Evolutionary conservation across 1,140 invertebrate genomes (phyloP), one percentile per base, ranked within the genome.

Genomic region (Helicoverpa armigera): DNA sequence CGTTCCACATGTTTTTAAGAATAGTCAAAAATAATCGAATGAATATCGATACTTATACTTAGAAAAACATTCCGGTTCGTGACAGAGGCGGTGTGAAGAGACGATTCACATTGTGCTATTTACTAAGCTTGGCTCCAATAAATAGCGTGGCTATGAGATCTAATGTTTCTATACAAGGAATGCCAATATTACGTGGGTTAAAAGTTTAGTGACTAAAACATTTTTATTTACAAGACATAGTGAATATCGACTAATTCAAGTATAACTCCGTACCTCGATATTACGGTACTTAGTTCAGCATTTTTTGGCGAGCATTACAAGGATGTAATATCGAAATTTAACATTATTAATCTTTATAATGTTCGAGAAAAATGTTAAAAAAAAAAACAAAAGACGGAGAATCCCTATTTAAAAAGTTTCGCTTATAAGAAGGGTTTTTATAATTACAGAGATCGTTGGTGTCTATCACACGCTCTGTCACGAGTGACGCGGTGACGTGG

Each of bases 201-300:
- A 65, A 77, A 77, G 61, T 67, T 77, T 35, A 77, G 61, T 65
- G 75, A 56, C 75, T 77, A 77, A 77, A 58, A 67, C 61, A 51
- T 65, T 77, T 77, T 77, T 77, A 77, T 77, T 77, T 77, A 77
- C 75, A 77, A 77, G 73, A 76, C 48, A 75, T 73, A 75, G 31
- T 61, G 14, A 35, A 60, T 60, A 75, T 77, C 61, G 50, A 77
- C 75, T 77, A 77, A 77, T 67, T 67, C 50, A 77, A 56, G 43
- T 67, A 43, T 43, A 43, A 77, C 23, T 75, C 51, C 67, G 75
- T 67, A 77, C 75, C 75, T 14, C 35, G 75, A 54, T 53, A 54
- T 31, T 54, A 31, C 11, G 43, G 69, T 54, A 53, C 48, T 29
- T 29, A 54, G 50, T 67, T 51, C 61, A 60, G 18, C 43, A 69